Evolutionary conservation across 2,797 vertebrate genomes (phyloP).

Genomic region (Hippocampus kuda): DNA sequence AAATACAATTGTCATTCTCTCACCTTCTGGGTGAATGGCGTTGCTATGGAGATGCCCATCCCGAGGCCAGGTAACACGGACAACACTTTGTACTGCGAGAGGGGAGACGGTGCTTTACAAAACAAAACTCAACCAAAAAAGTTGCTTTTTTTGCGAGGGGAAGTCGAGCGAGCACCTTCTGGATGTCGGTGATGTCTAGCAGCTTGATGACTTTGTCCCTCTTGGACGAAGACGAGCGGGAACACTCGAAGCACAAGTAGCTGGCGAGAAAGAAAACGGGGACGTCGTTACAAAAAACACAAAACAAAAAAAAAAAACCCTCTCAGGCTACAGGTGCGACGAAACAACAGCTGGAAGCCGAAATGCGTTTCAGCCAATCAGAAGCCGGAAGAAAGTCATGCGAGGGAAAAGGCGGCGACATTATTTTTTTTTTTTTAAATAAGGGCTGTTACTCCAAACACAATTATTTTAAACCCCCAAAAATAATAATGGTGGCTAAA

Average conservation of each 20-base stretch:
- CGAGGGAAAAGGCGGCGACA: too few relatives aligned
- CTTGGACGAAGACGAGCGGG: conserved; percentile 84
- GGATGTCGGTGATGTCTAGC: conserved; percentile 84
- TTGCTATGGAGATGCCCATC: conserved; percentile 95
- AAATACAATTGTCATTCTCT: neutral
- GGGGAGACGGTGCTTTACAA: neutral
- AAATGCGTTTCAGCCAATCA: too few relatives aligned
- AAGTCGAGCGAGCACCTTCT: conserved; percentile 62
- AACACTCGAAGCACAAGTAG: conserved; percentile 92
- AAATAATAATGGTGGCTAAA: too few relatives aligned
- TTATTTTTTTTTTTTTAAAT: too few relatives aligned
- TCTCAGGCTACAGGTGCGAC: neutral
- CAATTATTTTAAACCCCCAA: too few relatives aligned
- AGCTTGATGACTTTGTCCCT: conserved; percentile 96
- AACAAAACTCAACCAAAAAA: neutral
- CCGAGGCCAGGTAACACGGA: conserved; percentile 95
- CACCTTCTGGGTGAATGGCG: conserved; percentile 91
- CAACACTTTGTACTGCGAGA: conserved; percentile 87
- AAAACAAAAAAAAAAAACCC: too few relatives aligned
- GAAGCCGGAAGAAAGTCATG: too few relatives aligned
- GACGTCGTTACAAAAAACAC: neutral
- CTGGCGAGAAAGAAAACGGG: conserved; percentile 47
- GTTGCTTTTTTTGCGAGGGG: neutral
- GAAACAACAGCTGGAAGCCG: neutral
- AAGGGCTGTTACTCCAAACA: too few relatives aligned